Evolutionary conservation across 64 coral and sea anemone species (phyloP), one percentile per base, ranked within the genome.

Genomic region (Stichodactyla mertensii): DNA sequence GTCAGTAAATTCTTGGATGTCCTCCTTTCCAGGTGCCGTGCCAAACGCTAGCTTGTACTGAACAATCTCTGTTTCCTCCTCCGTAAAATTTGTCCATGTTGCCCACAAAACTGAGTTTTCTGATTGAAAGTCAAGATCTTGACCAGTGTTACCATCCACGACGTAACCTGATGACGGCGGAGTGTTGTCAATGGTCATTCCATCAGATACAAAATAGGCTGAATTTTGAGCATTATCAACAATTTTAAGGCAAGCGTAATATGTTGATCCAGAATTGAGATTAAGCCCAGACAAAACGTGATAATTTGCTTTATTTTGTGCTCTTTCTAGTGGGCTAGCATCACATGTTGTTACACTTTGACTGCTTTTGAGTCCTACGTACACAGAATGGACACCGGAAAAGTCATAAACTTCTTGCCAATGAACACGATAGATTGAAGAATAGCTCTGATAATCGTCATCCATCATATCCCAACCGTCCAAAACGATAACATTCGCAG

Each of bases 321-420:
- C 93, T 6, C 87, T 80, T 67, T 94, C 90, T 58, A 89, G 59
- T 10, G 86, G 61, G 52, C 54, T 91, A 55, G 86, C 87, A 52
- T 94, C 92, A 92, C 96, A 98, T 36, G 28, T 26, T 5, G 61
- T 20, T 24, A 89, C 82, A 12, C 86, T 71, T 11, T 61, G 19
- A 24, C 71, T 90, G 51, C 85, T 92, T 11, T 89, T 90, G 6
- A 98, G 78, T 22, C 96, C 93, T 26, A 92, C 82, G 79, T 92
- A 89, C 52, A 91, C 86, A 0, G 52, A 59, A 77, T 86, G 66
- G 2, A 98, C 61, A 7, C 96, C 96, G 15, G 96, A 98, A 85
- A 94, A 92, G 24, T 98, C 96, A 78, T 13, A 88, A n/a, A 98
- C 64, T 51, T 90, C 92, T 64, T 89, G 89, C 96, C 96, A 98